Evolutionary conservation across 1,140 invertebrate genomes (phyloP).

Genomic region (Zaprionus lachaisei): DNA sequence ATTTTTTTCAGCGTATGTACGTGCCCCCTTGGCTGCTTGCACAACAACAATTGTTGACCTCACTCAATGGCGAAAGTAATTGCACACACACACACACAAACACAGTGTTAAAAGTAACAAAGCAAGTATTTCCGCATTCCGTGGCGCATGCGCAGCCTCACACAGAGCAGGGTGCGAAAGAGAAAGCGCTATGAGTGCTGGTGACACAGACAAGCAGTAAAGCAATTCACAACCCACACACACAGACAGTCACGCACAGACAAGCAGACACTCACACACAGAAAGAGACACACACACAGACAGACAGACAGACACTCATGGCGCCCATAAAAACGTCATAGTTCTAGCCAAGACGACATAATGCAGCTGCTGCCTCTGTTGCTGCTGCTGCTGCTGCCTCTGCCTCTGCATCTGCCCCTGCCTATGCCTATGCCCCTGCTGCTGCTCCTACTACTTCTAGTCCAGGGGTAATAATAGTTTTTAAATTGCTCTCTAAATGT

Average conservation of each 20-base stretch:
- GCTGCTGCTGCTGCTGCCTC: not conserved
- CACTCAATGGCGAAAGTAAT: constrained; percentile 11
- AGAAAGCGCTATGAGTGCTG: not conserved
- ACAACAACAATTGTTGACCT: not conserved
- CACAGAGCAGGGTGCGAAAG: not conserved
- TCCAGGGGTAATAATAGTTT: constrained; percentile 57
- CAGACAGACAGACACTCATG: constrained; percentile 41
- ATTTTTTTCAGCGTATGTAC: not conserved
- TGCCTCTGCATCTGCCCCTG: not conserved
- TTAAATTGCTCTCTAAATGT: constrained; percentile 76
- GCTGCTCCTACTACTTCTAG: constrained; percentile 6
- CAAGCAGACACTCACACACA: not conserved
- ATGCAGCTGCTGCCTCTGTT: constrained; percentile 42
- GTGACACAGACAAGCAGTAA: not conserved
- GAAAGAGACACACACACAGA: not conserved
- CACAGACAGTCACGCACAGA: constrained; percentile 7
- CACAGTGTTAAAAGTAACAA: constrained; percentile 17
- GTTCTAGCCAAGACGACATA: constrained; percentile 41
- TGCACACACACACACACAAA: constrained; percentile 18
- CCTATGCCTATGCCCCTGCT: not conserved
- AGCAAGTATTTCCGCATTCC: constrained; percentile 71
- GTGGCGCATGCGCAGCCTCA: constrained; percentile 42
- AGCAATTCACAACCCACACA: constrained; percentile 48
- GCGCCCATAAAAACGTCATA: constrained; percentile 76
- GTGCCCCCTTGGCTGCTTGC: not conserved